These are phyloP conservation scores for Tenthredo amoena DNA, from an alignment of 2,888 invertebrate species.

Conservation along the genomic window DNA sequence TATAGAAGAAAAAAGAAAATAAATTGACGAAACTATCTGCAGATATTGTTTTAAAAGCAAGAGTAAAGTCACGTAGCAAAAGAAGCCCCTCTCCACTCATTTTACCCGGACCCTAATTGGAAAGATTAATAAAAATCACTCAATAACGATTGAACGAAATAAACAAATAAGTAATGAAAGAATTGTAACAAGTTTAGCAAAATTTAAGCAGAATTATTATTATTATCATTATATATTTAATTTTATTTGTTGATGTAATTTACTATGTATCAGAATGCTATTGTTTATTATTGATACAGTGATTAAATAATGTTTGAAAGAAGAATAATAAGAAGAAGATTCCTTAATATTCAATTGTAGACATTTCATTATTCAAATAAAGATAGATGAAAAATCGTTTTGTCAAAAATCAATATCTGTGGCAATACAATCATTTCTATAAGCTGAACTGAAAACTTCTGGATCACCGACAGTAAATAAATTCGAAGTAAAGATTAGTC, in stretches of 20 bases:
- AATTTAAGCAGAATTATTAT: constrained; percentile 63
- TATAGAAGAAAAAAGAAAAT: neutral
- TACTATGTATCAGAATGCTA: constrained; percentile 26
- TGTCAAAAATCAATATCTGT: constrained; percentile 60
- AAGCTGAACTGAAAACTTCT: neutral
- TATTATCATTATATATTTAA: constrained; percentile 21
- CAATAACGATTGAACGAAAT: constrained; percentile 58
- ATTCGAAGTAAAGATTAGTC: neutral
- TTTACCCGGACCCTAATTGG: neutral
- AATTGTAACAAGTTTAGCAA: constrained; percentile 63
- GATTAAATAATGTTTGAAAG: constrained; percentile 58
- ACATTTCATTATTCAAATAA: constrained; percentile 50
- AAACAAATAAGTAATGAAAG: constrained; percentile 58
- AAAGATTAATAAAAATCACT: neutral
- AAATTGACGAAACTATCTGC: neutral
- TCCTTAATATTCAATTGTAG: neutral
- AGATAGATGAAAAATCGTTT: constrained; percentile 68
- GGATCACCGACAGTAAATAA: neutral
- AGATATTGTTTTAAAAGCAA: neutral
- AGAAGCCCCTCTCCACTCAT: neutral
- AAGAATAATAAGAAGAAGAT: constrained; percentile 58
- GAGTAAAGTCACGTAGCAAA: neutral
- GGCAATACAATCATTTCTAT: neutral
- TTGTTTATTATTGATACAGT: constrained; percentile 61
- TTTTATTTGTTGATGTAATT: constrained; percentile 15